phyloP scores from a whole-genome alignment of 2,113 vertebrate species.

The Daphoenositta chrysoptera region DNA sequence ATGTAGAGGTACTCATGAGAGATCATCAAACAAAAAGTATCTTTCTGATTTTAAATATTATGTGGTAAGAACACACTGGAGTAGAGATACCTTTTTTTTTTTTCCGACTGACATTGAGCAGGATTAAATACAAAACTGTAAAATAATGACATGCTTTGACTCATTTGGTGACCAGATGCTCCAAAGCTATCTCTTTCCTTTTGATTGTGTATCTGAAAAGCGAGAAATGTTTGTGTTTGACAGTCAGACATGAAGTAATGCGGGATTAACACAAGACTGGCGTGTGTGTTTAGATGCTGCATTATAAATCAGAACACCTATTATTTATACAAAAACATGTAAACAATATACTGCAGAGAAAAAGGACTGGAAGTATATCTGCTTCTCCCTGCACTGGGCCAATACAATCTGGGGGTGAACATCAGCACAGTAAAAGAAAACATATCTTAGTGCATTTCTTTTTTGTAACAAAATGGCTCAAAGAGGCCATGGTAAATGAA shows the following conservation, averaged over 20 bases:
- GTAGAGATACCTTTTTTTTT: background rate
- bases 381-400: background rate
- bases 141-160: background rate
- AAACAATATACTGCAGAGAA: background rate
- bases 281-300: background rate
- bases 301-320: background rate
- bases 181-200: background rate
- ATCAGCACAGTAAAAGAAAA: background rate
- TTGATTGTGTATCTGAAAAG: background rate
- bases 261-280: background rate
- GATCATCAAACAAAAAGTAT: background rate
- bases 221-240: background rate
- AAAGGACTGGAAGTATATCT: background rate
- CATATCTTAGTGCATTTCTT: background rate
- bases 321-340: background rate
- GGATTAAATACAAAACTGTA: background rate
- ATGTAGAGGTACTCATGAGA: background rate
- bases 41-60: background rate
- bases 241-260: background rate
- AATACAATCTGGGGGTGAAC: background rate
- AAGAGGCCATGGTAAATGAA: background rate
- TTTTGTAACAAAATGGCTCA: background rate
- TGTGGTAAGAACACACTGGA: background rate
- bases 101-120: background rate
- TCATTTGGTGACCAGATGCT: background rate